Conservation (phyloP, 2,113 vertebrate genomes). For the Myanophis thanlyinensis region DNA sequence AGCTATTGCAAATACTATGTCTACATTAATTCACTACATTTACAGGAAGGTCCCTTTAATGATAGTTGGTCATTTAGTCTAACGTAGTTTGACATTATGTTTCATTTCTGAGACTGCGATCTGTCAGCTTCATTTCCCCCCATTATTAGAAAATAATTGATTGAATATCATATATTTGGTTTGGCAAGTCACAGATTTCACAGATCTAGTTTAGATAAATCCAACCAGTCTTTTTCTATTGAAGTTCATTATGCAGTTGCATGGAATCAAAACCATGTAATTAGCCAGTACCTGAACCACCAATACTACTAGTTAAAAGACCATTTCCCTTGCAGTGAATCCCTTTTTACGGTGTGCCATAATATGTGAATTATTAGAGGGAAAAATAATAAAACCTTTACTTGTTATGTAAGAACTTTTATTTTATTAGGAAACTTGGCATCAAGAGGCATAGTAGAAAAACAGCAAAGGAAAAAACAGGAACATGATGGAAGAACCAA, state of each 20-base stretch:
- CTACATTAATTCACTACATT: not conserved
- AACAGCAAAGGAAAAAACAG: conserved; percentile 36
- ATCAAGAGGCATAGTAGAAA: conserved; percentile 36
- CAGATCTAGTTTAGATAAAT: not conserved
- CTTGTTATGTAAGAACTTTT: conserved; percentile 38
- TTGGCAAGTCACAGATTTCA: not conserved
- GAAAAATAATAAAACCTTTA: conserved; percentile 18
- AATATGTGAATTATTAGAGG: no score
- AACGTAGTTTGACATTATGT: not conserved
- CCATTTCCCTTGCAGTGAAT: not conserved
- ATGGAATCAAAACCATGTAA: not conserved
- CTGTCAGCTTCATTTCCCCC: not conserved
- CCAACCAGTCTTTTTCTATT: not conserved
- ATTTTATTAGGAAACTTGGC: conserved; percentile 48
- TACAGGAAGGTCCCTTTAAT: not conserved
- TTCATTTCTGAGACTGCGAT: not conserved
- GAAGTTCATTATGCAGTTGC: not conserved
- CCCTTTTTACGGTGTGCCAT: not conserved
- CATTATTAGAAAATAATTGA: not conserved
- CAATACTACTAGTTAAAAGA: not conserved
- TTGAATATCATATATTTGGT: not conserved
- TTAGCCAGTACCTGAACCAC: not conserved
- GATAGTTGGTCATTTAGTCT: not conserved
- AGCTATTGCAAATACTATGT: not conserved
- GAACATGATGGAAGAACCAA: conserved; percentile 1